A percentile compares a stretch with the other conserved stretches of the same genome.
Conservation (phyloP, 2,888 invertebrate genomes). For the Ichneumon xanthorius region DNA sequence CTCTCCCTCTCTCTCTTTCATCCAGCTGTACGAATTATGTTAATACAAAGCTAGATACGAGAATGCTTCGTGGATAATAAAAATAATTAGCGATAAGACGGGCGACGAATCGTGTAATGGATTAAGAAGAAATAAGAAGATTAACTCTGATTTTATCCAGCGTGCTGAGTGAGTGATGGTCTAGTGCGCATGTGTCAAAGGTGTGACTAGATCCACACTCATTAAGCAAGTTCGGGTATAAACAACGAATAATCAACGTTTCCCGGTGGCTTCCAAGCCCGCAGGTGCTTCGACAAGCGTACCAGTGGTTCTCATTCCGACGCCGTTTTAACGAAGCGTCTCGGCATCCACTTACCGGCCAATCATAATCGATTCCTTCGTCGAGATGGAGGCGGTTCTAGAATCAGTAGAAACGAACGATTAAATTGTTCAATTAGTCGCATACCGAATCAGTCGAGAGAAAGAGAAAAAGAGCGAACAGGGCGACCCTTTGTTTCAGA, state of each 20-base stretch:
- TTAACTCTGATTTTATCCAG: slow-evolving; percentile 67
- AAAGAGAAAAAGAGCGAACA: background rate
- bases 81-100: background rate
- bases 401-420: slow-evolving; percentile 40
- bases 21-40: background rate
- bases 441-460: background rate
- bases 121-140: slow-evolving; percentile 49
- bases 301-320: slow-evolving; percentile 47
- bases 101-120: background rate
- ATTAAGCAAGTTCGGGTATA: slow-evolving; percentile 88
- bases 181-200: slow-evolving; percentile 88
- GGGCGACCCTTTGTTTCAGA: slow-evolving; percentile 12
- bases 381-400: slow-evolving; percentile 36
- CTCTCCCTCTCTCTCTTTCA: background rate
- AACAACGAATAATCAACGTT: slow-evolving; percentile 66
- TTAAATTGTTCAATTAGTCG: slow-evolving; percentile 64
- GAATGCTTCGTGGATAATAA: background rate
- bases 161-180: slow-evolving; percentile 90
- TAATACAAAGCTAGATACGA: background rate
- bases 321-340: background rate
- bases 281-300: slow-evolving; percentile 44
- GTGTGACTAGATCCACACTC: slow-evolving; percentile 97
- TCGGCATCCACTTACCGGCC: slow-evolving; percentile 44
- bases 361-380: slow-evolving; percentile 61
- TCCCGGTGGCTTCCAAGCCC: slow-evolving; percentile 20